phyloP scores from a whole-genome alignment of 2,888 invertebrate species.

The Cantharis nigra region DNA sequence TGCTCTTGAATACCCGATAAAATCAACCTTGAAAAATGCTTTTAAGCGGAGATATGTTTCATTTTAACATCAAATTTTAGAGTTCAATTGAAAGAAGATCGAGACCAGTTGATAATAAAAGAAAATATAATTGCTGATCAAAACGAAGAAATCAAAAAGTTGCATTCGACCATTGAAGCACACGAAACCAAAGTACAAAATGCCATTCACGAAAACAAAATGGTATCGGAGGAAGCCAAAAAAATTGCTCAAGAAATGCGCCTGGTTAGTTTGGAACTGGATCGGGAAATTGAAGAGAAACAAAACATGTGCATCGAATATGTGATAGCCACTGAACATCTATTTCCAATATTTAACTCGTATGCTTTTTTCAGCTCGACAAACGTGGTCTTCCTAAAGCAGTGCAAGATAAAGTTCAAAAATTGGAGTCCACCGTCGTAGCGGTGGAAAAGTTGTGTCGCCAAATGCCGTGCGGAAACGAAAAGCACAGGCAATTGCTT shows the following conservation, averaged over 20 bases:
- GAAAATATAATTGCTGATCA: background rate
- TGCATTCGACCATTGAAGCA: background rate
- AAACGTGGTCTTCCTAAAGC: background rate
- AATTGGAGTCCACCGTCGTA: background rate
- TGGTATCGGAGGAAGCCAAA: background rate
- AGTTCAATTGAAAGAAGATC: background rate
- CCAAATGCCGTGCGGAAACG: background rate
- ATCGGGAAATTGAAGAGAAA: conserved; percentile 4
- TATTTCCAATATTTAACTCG: background rate
- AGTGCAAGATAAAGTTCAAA: background rate
- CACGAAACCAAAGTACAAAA: background rate
- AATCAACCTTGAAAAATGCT: background rate
- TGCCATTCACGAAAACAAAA: background rate
- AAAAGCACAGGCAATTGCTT: background rate
- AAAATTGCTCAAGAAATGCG: conserved; percentile 9
- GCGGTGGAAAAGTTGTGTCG: background rate
- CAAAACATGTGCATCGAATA: background rate
- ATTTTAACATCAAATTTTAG: background rate
- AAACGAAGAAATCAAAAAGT: background rate
- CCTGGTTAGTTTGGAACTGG: conserved; percentile 10
- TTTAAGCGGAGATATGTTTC: background rate
- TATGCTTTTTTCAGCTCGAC: background rate
- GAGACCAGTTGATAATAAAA: background rate
- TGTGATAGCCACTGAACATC: background rate
- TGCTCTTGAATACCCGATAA: background rate